phyloP scores from a whole-genome alignment of 2,113 vertebrate genomes.

The Piaya cayana region DNA sequence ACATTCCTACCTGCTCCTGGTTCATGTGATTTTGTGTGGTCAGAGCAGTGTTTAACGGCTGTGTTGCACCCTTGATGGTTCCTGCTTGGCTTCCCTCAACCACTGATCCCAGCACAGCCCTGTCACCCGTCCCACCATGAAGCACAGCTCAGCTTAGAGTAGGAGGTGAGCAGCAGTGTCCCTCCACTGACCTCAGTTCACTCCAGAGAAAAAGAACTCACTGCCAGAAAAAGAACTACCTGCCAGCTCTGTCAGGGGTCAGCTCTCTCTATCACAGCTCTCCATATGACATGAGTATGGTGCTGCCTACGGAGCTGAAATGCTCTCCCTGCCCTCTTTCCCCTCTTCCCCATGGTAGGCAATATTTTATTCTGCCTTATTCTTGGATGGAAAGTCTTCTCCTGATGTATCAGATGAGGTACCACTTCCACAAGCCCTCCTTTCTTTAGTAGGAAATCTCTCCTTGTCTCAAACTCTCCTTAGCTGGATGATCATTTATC shows the following conservation, averaged over 20 bases:
- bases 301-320: neutral
- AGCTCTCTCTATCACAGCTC: neutral
- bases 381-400: constrained; percentile 19
- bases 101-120: neutral
- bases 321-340: neutral
- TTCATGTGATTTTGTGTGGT: neutral
- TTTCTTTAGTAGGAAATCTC: constrained; percentile 39
- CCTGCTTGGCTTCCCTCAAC: neutral
- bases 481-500: constrained; percentile 33
- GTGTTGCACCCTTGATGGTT: accelerated
- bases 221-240: neutral
- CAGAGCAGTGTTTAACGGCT: neutral
- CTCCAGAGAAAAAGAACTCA: neutral
- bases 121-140: accelerated
- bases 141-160: neutral
- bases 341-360: neutral
- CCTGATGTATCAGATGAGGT: neutral
- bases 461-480: constrained; percentile 17
- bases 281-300: neutral
- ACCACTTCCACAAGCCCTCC: constrained; percentile 27
- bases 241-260: neutral
- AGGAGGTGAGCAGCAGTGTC: neutral
- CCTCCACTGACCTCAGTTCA: neutral
- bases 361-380: neutral
- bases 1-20: neutral